Percentiles rank a stretch among this genome's conserved stretches.
These are phyloP conservation scores for Chymomyza procnemis DNA, from an alignment of 2,888 invertebrate genomes.

Conservation along the genomic window DNA sequence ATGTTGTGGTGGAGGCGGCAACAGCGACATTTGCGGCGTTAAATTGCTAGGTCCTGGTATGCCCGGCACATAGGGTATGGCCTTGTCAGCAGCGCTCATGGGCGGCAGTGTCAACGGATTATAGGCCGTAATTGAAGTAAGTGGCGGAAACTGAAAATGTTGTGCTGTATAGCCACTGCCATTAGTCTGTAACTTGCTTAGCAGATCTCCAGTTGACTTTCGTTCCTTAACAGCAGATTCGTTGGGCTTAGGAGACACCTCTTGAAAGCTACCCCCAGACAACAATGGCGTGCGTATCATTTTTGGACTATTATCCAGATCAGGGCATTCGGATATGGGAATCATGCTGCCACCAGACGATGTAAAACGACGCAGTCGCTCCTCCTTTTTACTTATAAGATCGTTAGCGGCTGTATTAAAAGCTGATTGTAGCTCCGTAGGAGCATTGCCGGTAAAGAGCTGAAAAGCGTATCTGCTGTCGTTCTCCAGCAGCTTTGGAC, in stretches of 20 bases:
- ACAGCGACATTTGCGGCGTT: constrained; percentile 56
- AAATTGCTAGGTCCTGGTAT: constrained; percentile 88
- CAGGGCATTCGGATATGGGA: constrained; percentile 82
- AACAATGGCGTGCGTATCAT: constrained; percentile 90
- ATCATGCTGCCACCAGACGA: constrained; percentile 80
- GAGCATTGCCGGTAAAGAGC: constrained; percentile 28
- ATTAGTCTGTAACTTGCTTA: constrained; percentile 77
- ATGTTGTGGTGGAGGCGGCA: constrained; percentile 76
- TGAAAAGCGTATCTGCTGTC: not conserved
- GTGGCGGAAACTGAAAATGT: constrained; percentile 84
- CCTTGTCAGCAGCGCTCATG: constrained; percentile 80
- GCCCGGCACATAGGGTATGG: constrained; percentile 92
- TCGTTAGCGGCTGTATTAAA: constrained; percentile 31
- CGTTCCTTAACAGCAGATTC: constrained; percentile 60
- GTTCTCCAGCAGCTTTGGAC: constrained; percentile 50
- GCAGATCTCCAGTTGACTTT: constrained; percentile 25
- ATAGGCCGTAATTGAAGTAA: constrained; percentile 85
- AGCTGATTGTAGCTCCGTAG: constrained; percentile 47
- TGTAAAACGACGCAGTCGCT: constrained; percentile 71
- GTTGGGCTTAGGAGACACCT: constrained; percentile 69
- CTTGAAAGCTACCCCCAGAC: constrained; percentile 89
- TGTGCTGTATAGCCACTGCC: constrained; percentile 80
- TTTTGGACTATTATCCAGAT: constrained; percentile 84
- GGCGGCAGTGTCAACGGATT: constrained; percentile 84
- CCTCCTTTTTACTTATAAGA: constrained; percentile 72